phyloP scores from a whole-genome alignment of 2,797 vertebrate genomes.

The Fratercula arctica region DNA sequence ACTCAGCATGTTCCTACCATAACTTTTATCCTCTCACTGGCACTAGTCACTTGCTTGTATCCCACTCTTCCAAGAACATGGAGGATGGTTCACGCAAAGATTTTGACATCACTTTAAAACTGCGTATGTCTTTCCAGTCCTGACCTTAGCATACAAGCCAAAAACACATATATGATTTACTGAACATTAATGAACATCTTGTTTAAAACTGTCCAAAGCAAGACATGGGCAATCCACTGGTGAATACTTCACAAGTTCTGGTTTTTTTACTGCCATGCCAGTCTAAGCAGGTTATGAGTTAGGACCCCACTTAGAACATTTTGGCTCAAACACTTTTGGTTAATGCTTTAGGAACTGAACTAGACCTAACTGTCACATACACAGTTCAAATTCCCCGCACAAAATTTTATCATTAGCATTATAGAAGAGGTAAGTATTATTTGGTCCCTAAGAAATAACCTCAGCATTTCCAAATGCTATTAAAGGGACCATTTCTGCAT shows the following conservation, averaged over 20 bases:
- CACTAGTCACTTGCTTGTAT: background rate
- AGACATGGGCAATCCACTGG: background rate
- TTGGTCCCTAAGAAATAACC: background rate
- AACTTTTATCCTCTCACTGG: background rate
- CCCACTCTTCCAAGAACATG: background rate
- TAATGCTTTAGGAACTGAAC: background rate
- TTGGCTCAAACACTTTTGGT: background rate
- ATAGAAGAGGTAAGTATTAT: background rate
- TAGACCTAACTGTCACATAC: background rate
- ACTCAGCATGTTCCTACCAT: background rate
- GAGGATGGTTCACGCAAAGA: background rate
- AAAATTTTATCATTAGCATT: background rate
- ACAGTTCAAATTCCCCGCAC: background rate
- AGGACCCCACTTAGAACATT: background rate
- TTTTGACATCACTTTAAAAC: background rate
- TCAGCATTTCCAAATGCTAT: background rate
- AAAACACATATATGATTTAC: background rate
- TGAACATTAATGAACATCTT: background rate
- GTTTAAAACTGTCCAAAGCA: background rate
- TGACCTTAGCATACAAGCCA: background rate
- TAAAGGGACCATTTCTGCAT: background rate
- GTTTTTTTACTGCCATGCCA: background rate
- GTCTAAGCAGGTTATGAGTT: background rate
- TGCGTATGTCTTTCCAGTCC: background rate
- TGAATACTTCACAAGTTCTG: background rate